Base-by-base conservation (phyloP, 2,888 invertebrate genomes). In the Iphiclides podalirius region DNA sequence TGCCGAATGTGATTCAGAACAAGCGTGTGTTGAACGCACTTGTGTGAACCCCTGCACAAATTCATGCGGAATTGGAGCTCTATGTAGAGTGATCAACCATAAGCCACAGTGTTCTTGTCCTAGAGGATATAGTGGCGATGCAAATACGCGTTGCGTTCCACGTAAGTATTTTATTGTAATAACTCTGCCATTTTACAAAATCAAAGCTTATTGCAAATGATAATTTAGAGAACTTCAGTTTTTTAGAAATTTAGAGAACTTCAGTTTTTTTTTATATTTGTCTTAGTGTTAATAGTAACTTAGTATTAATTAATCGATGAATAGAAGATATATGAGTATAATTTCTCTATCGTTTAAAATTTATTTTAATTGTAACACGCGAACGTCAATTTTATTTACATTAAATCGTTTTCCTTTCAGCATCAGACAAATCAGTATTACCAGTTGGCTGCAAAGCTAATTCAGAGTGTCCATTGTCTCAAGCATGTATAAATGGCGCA, bases 41-140 rank as follows among this genome's bases (percentile, higher is more conserved):
- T 97, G 96, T 66, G 86, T 93, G 0, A 95, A 95, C 77, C 96
- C 96, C 2, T 97, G 96, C 64, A 70, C 85, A 9, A 91, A 93
- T 58, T 91, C 94, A 11, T 97, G 97, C 72, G 95, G 94, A 33
- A 76, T 88, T 36, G 94, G 94, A 41, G 94, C 96, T n/a, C 91
- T 95, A 66, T 97, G 97, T 67, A 93, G 95, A 55, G 94, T 93
- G 2, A 91, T 94, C 63, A 89, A 93, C 55, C 95, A 96, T 64
- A 88, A 90, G 66, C 91, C 96, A 0, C 81, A 93, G 31, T 97
- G 97, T 72, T 92, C 92, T 55, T 97, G 97, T 72, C 97, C 97
- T 9, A 85, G 89, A 39, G 94, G 93, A 44, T 95, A 94, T 71
- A 89, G 91, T 39, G 96, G 96, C 39, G 92, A 94, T 70, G 92